Base-by-base conservation (phyloP, 2,888 invertebrate species). In the Antheraea yamamai region DNA sequence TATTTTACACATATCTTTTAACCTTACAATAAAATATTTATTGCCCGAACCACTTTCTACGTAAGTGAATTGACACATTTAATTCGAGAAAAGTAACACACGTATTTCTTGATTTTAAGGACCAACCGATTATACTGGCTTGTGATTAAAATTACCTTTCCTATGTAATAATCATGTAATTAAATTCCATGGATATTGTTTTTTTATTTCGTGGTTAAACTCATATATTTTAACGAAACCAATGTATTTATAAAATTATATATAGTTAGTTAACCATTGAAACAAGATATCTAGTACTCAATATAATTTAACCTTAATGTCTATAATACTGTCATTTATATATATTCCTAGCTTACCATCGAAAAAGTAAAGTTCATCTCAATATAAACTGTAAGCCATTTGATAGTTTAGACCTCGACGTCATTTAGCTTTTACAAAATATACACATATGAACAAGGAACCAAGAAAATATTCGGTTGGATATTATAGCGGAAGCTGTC, bases 401-500 rank as follows among this genome's bases (percentile, higher is more conserved):
- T 16, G 26, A 30, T 30, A 16, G 26, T 66, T 30, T 66, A 6
- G 26, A 26, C 64, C 26, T 16, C 26, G 64, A 26, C 4, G 16
- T 16, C 14, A 16, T 23, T 10, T 66, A 3, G 18, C 14, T 26
- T 66, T 66, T 12, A 30, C 16, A 30, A 66, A 16, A 30, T 66
- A 16, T 20, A 66, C 16, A 66, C 20, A 26, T 20, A 66, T 26
- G 64, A 66, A 30, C 64, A 66, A 30, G 30, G 30, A 66, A 66
- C 64, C 26, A 66, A 30, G 61, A n/a, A 55, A 70, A 55, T 73
- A 26, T 74, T 74, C 30, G 20, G 55, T 51, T 64, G 74, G 74
- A 75, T 74, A 39, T 52, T 66, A 73, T 35, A 30, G 23, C 73
- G 74, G 75, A 75, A 72, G 66, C 52, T 75, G 73, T 76, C 52